Conservation (phyloP, 1,140 invertebrate species). For the Drosophila sturtevanti region DNA sequence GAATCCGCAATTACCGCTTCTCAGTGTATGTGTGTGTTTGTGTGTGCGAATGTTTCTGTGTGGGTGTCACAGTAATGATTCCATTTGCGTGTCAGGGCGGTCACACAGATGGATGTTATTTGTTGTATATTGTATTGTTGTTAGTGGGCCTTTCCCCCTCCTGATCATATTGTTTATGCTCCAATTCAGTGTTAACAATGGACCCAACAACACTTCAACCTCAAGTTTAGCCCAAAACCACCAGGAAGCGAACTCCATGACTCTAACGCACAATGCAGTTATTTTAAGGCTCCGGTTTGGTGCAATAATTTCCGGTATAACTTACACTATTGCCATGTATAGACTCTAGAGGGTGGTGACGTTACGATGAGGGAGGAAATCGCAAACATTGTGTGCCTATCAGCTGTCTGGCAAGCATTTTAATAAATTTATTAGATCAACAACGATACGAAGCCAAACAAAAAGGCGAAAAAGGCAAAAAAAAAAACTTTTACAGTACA, state of each 20-base stretch:
- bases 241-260: conserved; percentile 54
- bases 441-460: conserved; percentile 31
- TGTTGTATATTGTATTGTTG: background rate
- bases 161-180: conserved; percentile 55
- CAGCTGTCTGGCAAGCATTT: conserved; percentile 34
- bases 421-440: conserved; percentile 41
- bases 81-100: conserved; percentile 47
- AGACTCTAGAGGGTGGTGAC: conserved; percentile 4
- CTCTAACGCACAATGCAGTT: conserved; percentile 47
- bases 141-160: too few species aligned
- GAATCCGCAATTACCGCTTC: conserved; percentile 49
- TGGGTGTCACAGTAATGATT: conserved; percentile 70
- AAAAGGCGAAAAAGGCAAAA: conserved; percentile 23
- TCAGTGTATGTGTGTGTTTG: conserved; percentile 1
- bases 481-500: background rate
- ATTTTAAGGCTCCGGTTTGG: conserved; percentile 39
- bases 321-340: conserved; percentile 33
- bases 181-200: conserved; percentile 66
- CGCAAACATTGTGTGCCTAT: conserved; percentile 36
- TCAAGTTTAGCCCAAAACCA: conserved; percentile 48
- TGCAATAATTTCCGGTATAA: conserved; percentile 69
- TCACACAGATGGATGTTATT: background rate
- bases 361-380: conserved; percentile 30
- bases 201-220: conserved; percentile 50
- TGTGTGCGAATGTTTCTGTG: too few species aligned